Evolutionary conservation across 2,113 vertebrate species (phyloP).

Genomic region (Oncorhynchus tshawytscha): DNA sequence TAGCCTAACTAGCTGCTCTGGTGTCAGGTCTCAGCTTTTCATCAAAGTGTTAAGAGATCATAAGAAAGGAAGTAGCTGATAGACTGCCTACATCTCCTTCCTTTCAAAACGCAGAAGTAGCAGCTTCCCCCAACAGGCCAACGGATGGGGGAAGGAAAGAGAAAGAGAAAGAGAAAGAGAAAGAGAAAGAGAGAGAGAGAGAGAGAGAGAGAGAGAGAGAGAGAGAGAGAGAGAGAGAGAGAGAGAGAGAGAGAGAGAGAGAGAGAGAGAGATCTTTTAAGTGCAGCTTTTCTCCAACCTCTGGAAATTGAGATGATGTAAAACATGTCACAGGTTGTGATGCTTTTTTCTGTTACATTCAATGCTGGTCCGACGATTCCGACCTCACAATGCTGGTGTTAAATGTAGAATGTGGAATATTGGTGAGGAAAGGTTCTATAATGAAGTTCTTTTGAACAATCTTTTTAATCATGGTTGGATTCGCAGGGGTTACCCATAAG

Average conservation of each 20-base stretch:
- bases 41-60: constrained; percentile 23
- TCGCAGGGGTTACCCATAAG: background rate
- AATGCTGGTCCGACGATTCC: background rate
- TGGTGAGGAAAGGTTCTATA: background rate
- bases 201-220: no score
- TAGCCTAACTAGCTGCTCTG: constrained; percentile 1
- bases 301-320: constrained; percentile 10
- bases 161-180: background rate
- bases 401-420: background rate
- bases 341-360: background rate
- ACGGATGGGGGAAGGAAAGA: background rate
- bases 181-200: no score
- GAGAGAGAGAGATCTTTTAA: background rate
- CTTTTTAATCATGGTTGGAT: background rate
- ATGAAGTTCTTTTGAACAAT: background rate
- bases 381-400: background rate
- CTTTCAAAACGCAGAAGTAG: constrained; percentile 7
- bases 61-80: constrained; percentile 5
- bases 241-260: background rate
- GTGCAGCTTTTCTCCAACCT: background rate
- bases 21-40: constrained; percentile 19
- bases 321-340: constrained; percentile 4
- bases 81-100: constrained; percentile 6
- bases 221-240: no score
- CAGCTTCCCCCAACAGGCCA: background rate